These are phyloP conservation scores for Cynocephalus volans DNA, from an alignment of 2,113 vertebrate genomes.

Conservation along the genomic window DNA sequence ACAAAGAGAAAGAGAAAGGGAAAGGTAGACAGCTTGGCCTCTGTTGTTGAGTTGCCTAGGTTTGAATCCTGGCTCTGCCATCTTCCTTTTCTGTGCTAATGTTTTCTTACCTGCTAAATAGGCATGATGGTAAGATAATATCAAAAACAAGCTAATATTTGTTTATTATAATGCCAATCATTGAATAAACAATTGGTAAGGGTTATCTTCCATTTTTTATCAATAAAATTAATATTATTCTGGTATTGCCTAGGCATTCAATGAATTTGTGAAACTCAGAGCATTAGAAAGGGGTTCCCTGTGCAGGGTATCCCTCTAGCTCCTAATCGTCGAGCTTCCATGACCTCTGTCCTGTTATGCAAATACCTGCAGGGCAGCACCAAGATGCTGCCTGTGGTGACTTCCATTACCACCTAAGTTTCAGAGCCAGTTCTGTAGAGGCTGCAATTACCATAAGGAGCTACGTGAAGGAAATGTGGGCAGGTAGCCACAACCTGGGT, in stretches of 20 bases:
- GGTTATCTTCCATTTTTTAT: constrained; percentile 14
- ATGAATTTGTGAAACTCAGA: constrained; percentile 3
- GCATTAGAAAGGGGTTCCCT: background rate
- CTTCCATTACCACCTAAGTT: background rate
- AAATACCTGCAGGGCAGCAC: background rate
- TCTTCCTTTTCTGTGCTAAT: background rate
- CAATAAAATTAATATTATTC: background rate
- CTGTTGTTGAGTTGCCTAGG: background rate
- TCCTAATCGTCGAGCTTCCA: background rate
- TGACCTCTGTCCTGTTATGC: accelerated
- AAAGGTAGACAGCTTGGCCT: background rate
- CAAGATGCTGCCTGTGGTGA: no score
- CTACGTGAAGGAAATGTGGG: background rate
- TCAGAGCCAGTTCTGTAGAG: background rate
- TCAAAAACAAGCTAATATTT: background rate
- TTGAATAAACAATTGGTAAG: background rate
- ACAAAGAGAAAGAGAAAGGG: background rate
- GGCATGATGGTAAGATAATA: background rate
- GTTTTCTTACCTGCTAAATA: background rate
- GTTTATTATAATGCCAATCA: background rate
- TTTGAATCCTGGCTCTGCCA: background rate
- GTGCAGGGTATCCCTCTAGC: background rate
- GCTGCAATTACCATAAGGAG: background rate
- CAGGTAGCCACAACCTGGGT: background rate
- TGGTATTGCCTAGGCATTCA: background rate